phyloP scores from a whole-genome alignment of 2,888 invertebrate species.

The Drosophila pullipes region DNA sequence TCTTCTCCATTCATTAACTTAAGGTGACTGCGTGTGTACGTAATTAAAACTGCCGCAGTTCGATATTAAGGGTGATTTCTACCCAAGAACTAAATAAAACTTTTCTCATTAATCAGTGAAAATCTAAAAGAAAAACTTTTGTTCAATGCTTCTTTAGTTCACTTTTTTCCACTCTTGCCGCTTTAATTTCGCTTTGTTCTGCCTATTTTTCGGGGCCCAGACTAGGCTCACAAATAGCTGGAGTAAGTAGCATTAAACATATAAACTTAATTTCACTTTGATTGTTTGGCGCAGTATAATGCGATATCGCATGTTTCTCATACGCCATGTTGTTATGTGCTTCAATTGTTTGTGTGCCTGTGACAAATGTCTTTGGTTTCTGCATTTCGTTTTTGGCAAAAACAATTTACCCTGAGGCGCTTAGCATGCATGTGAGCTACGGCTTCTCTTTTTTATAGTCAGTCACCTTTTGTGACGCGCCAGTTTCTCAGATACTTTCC shows the following conservation, averaged over 20 bases:
- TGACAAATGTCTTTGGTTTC: constrained; percentile 76
- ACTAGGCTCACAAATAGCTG: constrained; percentile 23
- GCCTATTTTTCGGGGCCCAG: constrained; percentile 39
- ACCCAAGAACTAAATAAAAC: constrained; percentile 68
- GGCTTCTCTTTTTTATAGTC: constrained; percentile 45
- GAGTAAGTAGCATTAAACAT: constrained; percentile 74
- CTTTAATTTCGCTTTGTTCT: constrained; percentile 72
- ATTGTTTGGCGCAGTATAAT: constrained; percentile 81
- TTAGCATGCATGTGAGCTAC: constrained; percentile 61
- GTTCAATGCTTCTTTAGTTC: constrained; percentile 52
- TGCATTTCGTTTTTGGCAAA: constrained; percentile 49
- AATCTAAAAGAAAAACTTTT: constrained; percentile 82
- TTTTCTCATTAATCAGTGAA: constrained; percentile 82
- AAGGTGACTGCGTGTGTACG: constrained; percentile 59
- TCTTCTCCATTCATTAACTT: not conserved
- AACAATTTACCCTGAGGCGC: constrained; percentile 53
- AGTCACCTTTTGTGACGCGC: constrained; percentile 62
- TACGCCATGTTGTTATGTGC: constrained; percentile 68
- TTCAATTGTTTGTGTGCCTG: constrained; percentile 46
- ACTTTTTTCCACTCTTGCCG: constrained; percentile 25
- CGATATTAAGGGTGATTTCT: constrained; percentile 47
- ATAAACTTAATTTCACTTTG: constrained; percentile 81
- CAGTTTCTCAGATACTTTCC: constrained; percentile 53
- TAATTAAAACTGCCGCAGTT: constrained; percentile 79
- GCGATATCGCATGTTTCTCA: constrained; percentile 81